Conservation (phyloP, 2,797 vertebrate genomes). For the Anguilla obscura region DNA sequence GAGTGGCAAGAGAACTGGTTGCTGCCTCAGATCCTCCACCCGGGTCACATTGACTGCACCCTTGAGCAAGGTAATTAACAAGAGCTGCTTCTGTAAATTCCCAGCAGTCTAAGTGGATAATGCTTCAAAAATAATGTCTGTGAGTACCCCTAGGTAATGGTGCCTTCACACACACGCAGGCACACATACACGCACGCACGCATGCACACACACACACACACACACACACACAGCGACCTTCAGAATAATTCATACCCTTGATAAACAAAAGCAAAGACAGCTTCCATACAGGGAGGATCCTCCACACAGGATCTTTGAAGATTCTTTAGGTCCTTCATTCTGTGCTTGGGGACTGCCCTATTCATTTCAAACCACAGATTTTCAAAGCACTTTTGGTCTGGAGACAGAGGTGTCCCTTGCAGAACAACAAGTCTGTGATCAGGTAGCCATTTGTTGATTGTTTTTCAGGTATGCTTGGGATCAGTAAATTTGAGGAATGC, state of each 20-base stretch:
- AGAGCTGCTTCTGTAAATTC: not conserved
- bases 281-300: too few species aligned
- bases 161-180: not conserved
- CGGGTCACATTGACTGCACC: not conserved
- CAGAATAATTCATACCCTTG: too few species aligned
- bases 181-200: not conserved
- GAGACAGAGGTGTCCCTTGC: too few species aligned
- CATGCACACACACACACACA: not conserved
- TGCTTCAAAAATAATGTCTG: not conserved
- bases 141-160: not conserved
- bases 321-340: too few species aligned
- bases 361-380: too few species aligned
- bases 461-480: not conserved
- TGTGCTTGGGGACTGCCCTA: too few species aligned
- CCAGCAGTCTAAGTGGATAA: conserved; percentile 1
- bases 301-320: too few species aligned
- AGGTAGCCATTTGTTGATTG: not conserved
- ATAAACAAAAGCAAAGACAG: too few species aligned
- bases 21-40: not conserved
- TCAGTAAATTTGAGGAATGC: not conserved
- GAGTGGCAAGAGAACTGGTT: not conserved
- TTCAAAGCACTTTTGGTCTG: too few species aligned
- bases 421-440: not conserved
- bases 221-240: too few species aligned
- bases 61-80: conserved; percentile 15